Evolutionary conservation across 1,140 invertebrate species (phyloP).

Genomic region (Nasonia giraulti): DNA sequence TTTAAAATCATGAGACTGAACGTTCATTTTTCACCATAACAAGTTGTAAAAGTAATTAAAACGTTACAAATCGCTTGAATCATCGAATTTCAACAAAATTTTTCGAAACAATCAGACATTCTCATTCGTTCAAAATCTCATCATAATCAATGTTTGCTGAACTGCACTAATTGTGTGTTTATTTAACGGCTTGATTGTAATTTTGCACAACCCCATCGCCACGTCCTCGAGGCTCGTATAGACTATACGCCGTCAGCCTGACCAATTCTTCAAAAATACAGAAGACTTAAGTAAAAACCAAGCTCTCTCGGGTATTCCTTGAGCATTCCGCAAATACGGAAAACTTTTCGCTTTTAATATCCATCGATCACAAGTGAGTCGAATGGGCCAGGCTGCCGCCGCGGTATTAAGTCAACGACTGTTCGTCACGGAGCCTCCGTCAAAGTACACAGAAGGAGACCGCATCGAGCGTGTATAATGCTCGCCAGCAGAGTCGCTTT

Average conservation of each 20-base stretch:
- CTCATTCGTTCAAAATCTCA: slow-evolving; percentile 48
- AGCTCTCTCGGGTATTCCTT: neutral
- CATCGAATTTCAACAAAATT: too few relatives aligned
- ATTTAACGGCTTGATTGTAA: slow-evolving; percentile 64
- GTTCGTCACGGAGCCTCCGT: slow-evolving; percentile 29
- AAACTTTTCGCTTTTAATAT: neutral
- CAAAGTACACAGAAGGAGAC: neutral
- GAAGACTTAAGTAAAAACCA: neutral
- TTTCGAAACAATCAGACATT: slow-evolving; percentile 50
- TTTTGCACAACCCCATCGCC: slow-evolving; percentile 59
- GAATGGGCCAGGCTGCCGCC: slow-evolving; percentile 10
- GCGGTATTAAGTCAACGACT: slow-evolving; percentile 11
- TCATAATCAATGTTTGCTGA: slow-evolving; percentile 69
- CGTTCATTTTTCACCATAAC: neutral
- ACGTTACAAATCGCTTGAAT: too few relatives aligned
- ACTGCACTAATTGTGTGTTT: slow-evolving; percentile 72
- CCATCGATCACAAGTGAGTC: slow-evolving; percentile 6
- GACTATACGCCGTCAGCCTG: slow-evolving; percentile 4
- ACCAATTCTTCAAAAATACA: neutral
- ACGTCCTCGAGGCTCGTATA: slow-evolving; percentile 55
- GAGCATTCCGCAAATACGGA: neutral
- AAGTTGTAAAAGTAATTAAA: neutral
- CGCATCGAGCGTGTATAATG: neutral
- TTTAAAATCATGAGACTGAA: slow-evolving; percentile 26
- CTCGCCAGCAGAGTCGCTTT: neutral